Percentiles rank a stretch among this genome's conserved stretches.
These are phyloP conservation scores for Mesocentrotus franciscanus DNA, from an alignment of 53 echinoderm and acorn worm species.

Conservation along the genomic window DNA sequence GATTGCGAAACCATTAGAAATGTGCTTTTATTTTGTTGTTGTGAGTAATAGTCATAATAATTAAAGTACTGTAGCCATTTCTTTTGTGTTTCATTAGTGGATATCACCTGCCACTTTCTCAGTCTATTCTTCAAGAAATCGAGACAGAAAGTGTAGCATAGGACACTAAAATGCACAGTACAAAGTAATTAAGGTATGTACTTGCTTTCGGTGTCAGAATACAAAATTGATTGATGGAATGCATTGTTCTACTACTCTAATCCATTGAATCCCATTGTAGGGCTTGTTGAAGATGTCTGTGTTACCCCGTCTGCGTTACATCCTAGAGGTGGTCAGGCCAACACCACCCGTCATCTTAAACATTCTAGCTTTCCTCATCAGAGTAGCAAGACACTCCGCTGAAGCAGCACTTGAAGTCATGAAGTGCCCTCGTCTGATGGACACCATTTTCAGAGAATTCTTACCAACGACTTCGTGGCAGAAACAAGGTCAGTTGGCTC, in stretches of 20 bases:
- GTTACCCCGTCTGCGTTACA: conserved; percentile 85
- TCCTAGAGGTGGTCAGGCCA: conserved; percentile 89
- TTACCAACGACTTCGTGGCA: conserved; percentile 86
- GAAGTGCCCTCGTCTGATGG: conserved; percentile 84
- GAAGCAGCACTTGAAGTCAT: conserved; percentile 77
- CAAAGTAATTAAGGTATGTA: neutral
- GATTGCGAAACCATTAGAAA: too few relatives aligned
- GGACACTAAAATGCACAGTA: neutral
- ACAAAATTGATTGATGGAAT: neutral
- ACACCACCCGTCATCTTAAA: conserved; percentile 84
- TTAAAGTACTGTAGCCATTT: too few relatives aligned
- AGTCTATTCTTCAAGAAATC: neutral
- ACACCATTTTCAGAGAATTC: conserved; percentile 80
- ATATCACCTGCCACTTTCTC: too few relatives aligned
- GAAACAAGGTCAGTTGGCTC: conserved; percentile 73
- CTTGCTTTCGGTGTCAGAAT: neutral
- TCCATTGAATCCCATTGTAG: conserved; percentile 38
- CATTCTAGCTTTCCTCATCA: conserved; percentile 79
- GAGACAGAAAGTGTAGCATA: neutral
- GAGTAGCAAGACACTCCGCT: conserved; percentile 84
- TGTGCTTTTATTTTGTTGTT: too few relatives aligned
- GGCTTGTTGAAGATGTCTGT: conserved; percentile 88
- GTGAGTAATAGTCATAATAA: too few relatives aligned
- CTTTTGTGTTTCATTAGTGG: too few relatives aligned
- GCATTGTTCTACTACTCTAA: neutral